These are phyloP conservation scores for Sphaeramia orbicularis DNA, from an alignment of 2,797 vertebrate genomes.

Conservation along the genomic window DNA sequence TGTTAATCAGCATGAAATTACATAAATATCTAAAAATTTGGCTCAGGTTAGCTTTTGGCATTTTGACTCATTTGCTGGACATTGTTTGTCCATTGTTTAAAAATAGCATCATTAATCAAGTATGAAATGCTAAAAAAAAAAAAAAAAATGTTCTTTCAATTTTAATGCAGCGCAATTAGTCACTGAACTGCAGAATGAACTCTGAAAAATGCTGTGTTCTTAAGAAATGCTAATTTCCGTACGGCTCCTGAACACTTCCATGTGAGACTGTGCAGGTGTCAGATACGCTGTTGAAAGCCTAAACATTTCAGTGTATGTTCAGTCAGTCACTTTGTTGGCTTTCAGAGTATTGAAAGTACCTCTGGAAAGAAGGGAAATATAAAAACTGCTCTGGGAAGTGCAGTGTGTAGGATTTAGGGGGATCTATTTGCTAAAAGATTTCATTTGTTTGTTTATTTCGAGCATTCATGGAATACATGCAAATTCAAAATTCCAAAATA, in stretches of 20 bases:
- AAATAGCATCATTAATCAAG: constrained; percentile 57
- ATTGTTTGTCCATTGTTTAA: constrained; percentile 45
- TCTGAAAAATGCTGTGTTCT: constrained; percentile 28
- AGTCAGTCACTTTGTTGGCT: constrained; percentile 50
- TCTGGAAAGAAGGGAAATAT: constrained; percentile 40
- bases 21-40: constrained; percentile 32
- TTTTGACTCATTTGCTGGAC: constrained; percentile 30
- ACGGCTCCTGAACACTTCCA: constrained; percentile 41
- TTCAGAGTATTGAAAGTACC: constrained; percentile 14
- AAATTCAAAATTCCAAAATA: too few relatives aligned
- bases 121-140: constrained; percentile 42
- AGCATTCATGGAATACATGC: too few relatives aligned
- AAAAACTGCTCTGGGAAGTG: constrained; percentile 40
- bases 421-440: too few relatives aligned
- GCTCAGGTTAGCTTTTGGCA: constrained; percentile 20
- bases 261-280: constrained; percentile 52
- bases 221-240: constrained; percentile 34
- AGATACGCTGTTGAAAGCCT: constrained; percentile 25
- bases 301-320: constrained; percentile 39
- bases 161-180: constrained; percentile 35
- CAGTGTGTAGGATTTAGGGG: too few relatives aligned
- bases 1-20: constrained; percentile 56
- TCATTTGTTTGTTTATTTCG: too few relatives aligned
- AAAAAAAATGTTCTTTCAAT: constrained; percentile 48
- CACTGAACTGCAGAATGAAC: constrained; percentile 26